Percentiles rank a stretch among this genome's conserved stretches.
Conservation (phyloP, 2,797 vertebrate genomes). For the Pseudochirops cupreus region DNA sequence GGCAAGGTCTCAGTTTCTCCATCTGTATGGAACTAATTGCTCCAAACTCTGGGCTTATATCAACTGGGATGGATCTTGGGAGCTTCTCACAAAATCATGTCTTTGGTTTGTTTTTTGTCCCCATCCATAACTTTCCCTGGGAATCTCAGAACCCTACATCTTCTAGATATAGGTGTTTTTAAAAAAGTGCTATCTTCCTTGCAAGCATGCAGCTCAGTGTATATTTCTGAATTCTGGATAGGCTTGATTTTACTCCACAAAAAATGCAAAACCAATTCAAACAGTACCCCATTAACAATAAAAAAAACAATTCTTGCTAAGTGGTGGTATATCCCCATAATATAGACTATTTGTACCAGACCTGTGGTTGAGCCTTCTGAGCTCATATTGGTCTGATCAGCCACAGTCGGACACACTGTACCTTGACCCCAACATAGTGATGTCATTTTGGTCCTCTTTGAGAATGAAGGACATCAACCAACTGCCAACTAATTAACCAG, state of each 20-base stretch:
- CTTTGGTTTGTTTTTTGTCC: neutral
- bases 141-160: neutral
- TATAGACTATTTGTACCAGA: neutral
- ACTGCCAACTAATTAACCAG: neutral
- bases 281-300: neutral
- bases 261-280: neutral
- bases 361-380: neutral
- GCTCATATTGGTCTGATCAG: neutral
- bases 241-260: neutral
- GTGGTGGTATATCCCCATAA: neutral
- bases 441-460: neutral
- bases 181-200: neutral
- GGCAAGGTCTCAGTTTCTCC: neutral
- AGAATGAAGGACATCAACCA: neutral
- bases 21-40: neutral
- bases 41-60: too few relatives aligned
- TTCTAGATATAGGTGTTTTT: neutral
- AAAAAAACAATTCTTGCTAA: neutral
- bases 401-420: too few relatives aligned
- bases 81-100: neutral
- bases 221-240: neutral
- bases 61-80: neutral
- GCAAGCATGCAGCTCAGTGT: neutral
- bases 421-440: neutral
- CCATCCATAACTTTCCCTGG: neutral